These are phyloP conservation scores for Caenorhabditis sp. DNA, from an alignment of 2,888 invertebrate species.

Conservation along the genomic window DNA sequence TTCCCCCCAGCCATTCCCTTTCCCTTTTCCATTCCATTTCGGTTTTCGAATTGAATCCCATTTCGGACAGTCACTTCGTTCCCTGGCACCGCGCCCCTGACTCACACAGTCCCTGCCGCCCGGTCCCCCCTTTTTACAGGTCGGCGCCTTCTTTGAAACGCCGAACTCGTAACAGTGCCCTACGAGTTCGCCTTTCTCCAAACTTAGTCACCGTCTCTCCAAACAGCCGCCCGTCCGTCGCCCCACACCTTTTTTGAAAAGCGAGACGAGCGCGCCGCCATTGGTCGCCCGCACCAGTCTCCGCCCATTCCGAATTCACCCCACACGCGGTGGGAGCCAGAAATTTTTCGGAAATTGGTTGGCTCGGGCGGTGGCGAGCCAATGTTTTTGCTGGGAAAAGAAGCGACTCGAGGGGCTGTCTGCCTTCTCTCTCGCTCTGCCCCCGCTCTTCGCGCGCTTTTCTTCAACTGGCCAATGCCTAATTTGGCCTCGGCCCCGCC, in stretches of 20 bases:
- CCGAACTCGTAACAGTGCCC: conserved; percentile 9
- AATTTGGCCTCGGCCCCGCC: conserved; percentile 48
- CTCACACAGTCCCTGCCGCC: conserved; percentile 25
- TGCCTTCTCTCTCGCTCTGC: conserved; percentile 15
- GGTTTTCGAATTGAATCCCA: not conserved
- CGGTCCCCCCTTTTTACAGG: not conserved
- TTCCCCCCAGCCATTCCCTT: not conserved
- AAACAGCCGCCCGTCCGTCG: not conserved
- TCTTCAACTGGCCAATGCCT: conserved; percentile 43
- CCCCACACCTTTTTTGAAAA: conserved; percentile 10
- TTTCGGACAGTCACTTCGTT: too few species aligned
- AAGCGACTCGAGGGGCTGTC: not conserved
- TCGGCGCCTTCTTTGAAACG: conserved; percentile 7
- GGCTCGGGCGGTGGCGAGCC: not conserved
- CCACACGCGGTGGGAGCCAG: conserved; percentile 15
- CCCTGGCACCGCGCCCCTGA: conserved; percentile 23
- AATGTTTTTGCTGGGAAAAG: conserved; percentile 4
- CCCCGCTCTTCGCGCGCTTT: conserved; percentile 11
- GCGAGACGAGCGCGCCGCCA: conserved; percentile 6
- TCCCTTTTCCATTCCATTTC: not conserved
- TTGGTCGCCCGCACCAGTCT: conserved; percentile 12
- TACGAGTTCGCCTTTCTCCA: conserved; percentile 24
- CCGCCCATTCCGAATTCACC: conserved; percentile 17
- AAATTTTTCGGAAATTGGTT: conserved; percentile 53
- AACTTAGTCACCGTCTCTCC: conserved; percentile 23